Base-by-base conservation (phyloP, 2,113 vertebrate species). In the Cyanoliseus patagonus region DNA sequence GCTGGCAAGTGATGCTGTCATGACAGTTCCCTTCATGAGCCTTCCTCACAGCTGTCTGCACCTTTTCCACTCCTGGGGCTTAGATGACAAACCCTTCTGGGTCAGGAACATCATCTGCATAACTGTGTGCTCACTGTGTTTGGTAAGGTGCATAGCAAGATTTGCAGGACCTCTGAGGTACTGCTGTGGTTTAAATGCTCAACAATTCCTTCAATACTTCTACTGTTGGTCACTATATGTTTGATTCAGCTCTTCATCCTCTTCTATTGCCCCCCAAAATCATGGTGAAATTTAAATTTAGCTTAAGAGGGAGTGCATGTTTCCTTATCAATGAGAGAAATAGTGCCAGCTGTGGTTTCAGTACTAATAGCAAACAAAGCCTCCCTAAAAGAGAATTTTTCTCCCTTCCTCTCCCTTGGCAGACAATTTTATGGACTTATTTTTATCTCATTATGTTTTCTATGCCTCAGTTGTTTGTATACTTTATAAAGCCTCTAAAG, bases 231-330 rank as follows among this genome's bases (percentile, higher is more conserved):
- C 11, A 6, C 28, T 35, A 1, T 20, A 5, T 42, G 20, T 33
- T 89, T 64, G 20, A 28, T 61, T 62, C 47, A 83, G 30, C 3
- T 83, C 37, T 59, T 59, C 59, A 17, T 59, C 25, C 4, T 76
- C 9, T 39, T 82, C 57, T 74, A 23, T 67, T 77, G 33, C 24
- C 33, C 6, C 51, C 20, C 4, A 25, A 77, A 85, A 85, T 10
- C 52, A 47, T 44, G 72, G 41, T 22, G 46, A 42, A 37, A 57
- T 59, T 19, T n/a, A 4, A 42, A 33, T 83, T 79, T 79, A 44
- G 20, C 2, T 0, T 42, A 39, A 80, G 51, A 75, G 28, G 31
- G 39, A 72, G 30, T 0, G 1, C 13, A 17, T 0, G 0, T 83
- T 87, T 51, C 42, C n/a, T 96, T 31, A 35, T 63, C 35, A 30